Percentiles rank a stretch among this genome's conserved stretches.
These are phyloP conservation scores for Neoaliturus tenellus DNA, from an alignment of 2,888 invertebrate species.

Conservation along the genomic window DNA sequence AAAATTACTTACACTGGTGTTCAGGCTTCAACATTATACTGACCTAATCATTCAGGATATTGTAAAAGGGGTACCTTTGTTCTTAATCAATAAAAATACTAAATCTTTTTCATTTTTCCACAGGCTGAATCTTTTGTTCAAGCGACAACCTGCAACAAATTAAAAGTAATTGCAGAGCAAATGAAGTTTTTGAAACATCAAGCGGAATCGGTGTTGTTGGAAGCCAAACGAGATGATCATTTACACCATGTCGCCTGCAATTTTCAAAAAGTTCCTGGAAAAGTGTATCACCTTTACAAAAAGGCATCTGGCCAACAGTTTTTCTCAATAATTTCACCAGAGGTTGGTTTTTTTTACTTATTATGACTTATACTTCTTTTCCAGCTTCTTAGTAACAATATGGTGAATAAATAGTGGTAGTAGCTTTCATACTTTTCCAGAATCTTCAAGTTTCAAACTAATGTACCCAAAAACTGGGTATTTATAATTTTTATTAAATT, in stretches of 20 bases:
- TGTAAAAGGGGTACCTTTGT: too few relatives aligned
- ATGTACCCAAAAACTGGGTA: too few relatives aligned
- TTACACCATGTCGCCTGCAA: constrained; percentile 85
- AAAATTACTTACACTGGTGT: too few relatives aligned
- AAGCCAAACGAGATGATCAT: constrained; percentile 76
- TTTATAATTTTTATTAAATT: too few relatives aligned
- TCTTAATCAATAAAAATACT: neutral
- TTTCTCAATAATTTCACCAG: constrained; percentile 84
- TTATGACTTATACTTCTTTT: too few relatives aligned
- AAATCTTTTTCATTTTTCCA: constrained; percentile 45
- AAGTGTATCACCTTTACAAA: constrained; percentile 83
- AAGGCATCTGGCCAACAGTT: constrained; percentile 80
- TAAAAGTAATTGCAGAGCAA: constrained; percentile 83
- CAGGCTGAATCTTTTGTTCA: constrained; percentile 78
- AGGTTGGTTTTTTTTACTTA: constrained; percentile 74
- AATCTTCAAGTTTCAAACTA: too few relatives aligned
- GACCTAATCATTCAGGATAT: too few relatives aligned
- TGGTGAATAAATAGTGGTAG: too few relatives aligned
- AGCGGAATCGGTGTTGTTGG: constrained; percentile 77
- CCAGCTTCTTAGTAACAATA: too few relatives aligned
- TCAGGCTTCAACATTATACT: too few relatives aligned
- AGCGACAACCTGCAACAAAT: constrained; percentile 78
- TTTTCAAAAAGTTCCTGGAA: constrained; percentile 83
- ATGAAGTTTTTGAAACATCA: constrained; percentile 79
- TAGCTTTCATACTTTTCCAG: too few relatives aligned